These are phyloP conservation scores for Thunnus albacares DNA, from an alignment of 2,797 vertebrate genomes.

Conservation along the genomic window DNA sequence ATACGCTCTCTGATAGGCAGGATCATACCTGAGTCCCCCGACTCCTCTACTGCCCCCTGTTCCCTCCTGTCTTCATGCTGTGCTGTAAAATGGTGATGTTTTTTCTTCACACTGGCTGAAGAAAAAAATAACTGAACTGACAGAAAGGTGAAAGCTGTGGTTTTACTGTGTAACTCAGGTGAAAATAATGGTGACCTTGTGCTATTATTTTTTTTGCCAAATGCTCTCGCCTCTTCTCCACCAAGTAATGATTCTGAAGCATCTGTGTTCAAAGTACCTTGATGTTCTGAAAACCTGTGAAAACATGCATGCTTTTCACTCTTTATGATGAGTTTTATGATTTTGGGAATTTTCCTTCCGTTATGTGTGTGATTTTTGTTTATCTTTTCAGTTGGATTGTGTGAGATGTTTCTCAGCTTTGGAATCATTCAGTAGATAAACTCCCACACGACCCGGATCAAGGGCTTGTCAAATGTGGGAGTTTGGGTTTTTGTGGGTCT, in stretches of 20 bases:
- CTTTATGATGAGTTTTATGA: constrained; percentile 84
- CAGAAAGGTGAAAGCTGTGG: constrained; percentile 91
- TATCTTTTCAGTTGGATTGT: constrained; percentile 57
- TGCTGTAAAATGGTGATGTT: constrained; percentile 88
- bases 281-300: constrained; percentile 85
- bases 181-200: constrained; percentile 90
- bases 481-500: constrained; percentile 79
- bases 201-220: constrained; percentile 90
- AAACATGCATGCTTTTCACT: constrained; percentile 96
- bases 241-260: constrained; percentile 91
- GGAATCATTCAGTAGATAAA: constrained; percentile 88
- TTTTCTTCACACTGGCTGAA: constrained; percentile 89
- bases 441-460: constrained; percentile 77
- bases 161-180: constrained; percentile 85
- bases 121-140: constrained; percentile 87
- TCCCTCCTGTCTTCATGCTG: constrained; percentile 88
- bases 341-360: constrained; percentile 83
- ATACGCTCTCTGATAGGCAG: constrained; percentile 69
- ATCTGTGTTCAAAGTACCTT: constrained; percentile 75
- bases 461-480: constrained; percentile 75
- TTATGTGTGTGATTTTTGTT: constrained; percentile 69
- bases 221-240: constrained; percentile 90
- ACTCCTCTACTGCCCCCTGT: constrained; percentile 73
- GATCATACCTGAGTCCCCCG: constrained; percentile 71
- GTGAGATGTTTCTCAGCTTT: constrained; percentile 82